Evolutionary conservation across 2,888 invertebrate species (phyloP).

Genomic region (Spodoptera littoralis): DNA sequence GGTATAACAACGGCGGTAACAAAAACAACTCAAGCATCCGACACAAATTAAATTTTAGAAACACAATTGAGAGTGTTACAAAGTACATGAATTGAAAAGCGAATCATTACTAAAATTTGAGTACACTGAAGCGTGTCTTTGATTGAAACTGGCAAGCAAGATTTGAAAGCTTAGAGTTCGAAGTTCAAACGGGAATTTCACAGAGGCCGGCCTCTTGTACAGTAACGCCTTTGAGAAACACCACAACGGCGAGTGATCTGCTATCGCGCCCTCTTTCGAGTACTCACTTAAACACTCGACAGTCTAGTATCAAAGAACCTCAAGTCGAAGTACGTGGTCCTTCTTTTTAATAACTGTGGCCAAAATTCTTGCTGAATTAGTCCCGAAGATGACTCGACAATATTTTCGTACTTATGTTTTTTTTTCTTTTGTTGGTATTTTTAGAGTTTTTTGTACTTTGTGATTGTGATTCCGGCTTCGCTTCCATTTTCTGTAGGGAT

Average conservation of each 20-base stretch:
- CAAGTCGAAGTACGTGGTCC: slow-evolving; percentile 60
- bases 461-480: background rate
- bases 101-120: slow-evolving; percentile 42
- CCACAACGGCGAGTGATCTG: slow-evolving; percentile 69
- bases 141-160: slow-evolving; percentile 51
- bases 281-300: slow-evolving; percentile 78
- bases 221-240: slow-evolving; percentile 68
- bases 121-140: slow-evolving; percentile 50
- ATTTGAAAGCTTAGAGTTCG: slow-evolving; percentile 54
- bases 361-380: slow-evolving; percentile 52
- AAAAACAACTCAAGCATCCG: slow-evolving; percentile 2
- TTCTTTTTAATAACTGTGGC: slow-evolving; percentile 57
- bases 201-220: slow-evolving; percentile 45
- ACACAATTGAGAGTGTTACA: slow-evolving; percentile 29
- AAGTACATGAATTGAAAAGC: slow-evolving; percentile 22
- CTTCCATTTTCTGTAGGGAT: background rate
- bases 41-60: slow-evolving; percentile 11
- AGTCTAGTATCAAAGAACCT: slow-evolving; percentile 74
- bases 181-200: slow-evolving; percentile 61
- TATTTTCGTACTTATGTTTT: slow-evolving; percentile 31
- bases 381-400: slow-evolving; percentile 42
- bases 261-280: slow-evolving; percentile 69
- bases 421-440: slow-evolving; percentile 27
- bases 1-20: background rate
- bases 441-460: slow-evolving; percentile 1